These are phyloP conservation scores for Operophtera brumata DNA, from an alignment of 2,888 invertebrate species.

Conservation along the genomic window DNA sequence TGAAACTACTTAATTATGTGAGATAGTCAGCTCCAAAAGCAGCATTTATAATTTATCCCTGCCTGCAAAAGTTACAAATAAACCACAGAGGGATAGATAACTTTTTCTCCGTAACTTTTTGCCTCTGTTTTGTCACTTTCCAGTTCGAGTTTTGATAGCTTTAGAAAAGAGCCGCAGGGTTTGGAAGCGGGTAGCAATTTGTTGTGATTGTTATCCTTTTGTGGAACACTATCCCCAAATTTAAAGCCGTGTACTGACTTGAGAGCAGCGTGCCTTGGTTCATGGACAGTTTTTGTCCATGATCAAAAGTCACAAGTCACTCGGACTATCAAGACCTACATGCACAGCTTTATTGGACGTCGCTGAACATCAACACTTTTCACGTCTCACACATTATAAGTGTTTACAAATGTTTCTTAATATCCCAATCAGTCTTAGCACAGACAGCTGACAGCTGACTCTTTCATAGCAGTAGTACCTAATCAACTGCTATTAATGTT, in stretches of 20 bases:
- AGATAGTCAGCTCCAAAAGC: too few relatives aligned
- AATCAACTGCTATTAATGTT: too few relatives aligned
- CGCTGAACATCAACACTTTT: too few relatives aligned
- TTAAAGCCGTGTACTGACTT: neutral
- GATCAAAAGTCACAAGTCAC: neutral
- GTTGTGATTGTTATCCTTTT: constrained; percentile 25
- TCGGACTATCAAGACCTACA: too few relatives aligned
- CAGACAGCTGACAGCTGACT: too few relatives aligned
- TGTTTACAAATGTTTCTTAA: too few relatives aligned
- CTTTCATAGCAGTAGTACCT: too few relatives aligned
- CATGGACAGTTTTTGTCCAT: neutral
- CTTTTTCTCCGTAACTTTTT: constrained; percentile 17
- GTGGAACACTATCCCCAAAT: constrained; percentile 23
- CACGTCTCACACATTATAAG: too few relatives aligned
- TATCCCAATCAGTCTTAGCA: too few relatives aligned
- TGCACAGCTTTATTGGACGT: too few relatives aligned
- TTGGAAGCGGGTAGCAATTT: constrained; percentile 16
- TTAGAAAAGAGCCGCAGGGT: constrained; percentile 24
- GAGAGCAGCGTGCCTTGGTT: neutral
- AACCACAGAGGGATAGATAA: constrained; percentile 8
- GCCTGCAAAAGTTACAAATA: constrained; percentile 1
- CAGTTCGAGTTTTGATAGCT: constrained; percentile 23
- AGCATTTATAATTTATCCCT: neutral
- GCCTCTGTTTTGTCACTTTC: constrained; percentile 18
- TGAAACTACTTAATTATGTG: too few relatives aligned